Conservation (phyloP, 2,888 invertebrate genomes). For the Athalia cordata region DNA sequence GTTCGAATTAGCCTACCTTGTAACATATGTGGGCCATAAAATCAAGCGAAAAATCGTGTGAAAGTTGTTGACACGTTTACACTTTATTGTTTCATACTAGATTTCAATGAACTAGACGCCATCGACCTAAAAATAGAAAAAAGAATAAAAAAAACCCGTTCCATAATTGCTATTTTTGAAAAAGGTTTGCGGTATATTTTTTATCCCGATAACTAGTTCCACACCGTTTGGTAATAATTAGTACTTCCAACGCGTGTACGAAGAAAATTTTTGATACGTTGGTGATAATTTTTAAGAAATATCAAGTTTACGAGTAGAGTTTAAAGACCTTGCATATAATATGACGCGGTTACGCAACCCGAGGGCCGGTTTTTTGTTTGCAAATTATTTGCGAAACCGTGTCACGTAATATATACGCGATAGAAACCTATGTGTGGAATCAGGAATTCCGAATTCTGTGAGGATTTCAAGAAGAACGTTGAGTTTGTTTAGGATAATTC, state of each 20-base stretch:
- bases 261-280: neutral
- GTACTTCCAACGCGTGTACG: neutral
- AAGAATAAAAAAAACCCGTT: neutral
- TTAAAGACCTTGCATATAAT: too few species aligned
- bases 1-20: too few species aligned
- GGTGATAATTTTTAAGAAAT: neutral
- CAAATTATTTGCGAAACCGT: neutral
- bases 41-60: neutral
- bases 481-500: conserved; percentile 4
- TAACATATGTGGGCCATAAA: too few species aligned
- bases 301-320: too few species aligned
- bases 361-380: neutral
- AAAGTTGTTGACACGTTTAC: neutral
- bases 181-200: neutral
- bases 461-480: neutral
- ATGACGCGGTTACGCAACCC: too few species aligned
- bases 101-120: neutral
- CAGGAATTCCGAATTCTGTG: neutral
- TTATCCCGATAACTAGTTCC: neutral
- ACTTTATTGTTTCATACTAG: neutral
- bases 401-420: too few species aligned
- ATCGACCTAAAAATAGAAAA: neutral
- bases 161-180: conserved; percentile 3
- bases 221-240: neutral
- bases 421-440: too few species aligned